These are phyloP conservation scores for Sebastes taczanowskii DNA, from an alignment of 2,797 vertebrate species.

Conservation along the genomic window DNA sequence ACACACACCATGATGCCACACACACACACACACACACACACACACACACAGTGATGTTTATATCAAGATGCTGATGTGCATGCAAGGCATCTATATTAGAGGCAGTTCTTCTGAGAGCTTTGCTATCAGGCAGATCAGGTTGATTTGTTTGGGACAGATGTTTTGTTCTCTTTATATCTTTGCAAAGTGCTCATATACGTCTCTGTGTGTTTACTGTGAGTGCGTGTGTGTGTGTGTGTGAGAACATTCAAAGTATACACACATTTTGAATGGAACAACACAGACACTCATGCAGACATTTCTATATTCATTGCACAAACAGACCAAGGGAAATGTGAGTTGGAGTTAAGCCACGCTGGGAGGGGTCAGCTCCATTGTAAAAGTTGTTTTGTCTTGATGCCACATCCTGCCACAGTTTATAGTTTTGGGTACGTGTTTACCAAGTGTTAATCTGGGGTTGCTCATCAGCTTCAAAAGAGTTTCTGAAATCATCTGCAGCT, in stretches of 20 bases:
- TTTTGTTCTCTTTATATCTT: background rate
- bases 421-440: constrained; percentile 52
- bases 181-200: background rate
- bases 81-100: constrained; percentile 3
- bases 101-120: background rate
- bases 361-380: constrained; percentile 53
- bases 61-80: constrained; percentile 12
- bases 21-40: background rate
- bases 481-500: constrained; percentile 1
- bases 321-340: constrained; percentile 55
- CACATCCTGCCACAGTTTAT: constrained; percentile 74
- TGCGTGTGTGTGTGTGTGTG: background rate
- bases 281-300: background rate
- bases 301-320: constrained; percentile 50
- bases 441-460: constrained; percentile 21
- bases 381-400: constrained; percentile 64
- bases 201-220: background rate
- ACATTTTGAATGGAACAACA: background rate
- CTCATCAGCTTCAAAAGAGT: constrained; percentile 14
- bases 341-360: constrained; percentile 51
- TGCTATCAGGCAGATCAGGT: background rate
- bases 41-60: constrained; percentile 14
- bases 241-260: background rate
- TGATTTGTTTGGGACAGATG: background rate
- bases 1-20: too few relatives aligned